Base-by-base conservation (phyloP, 2,888 invertebrate genomes). In the Drosophila putrida region DNA sequence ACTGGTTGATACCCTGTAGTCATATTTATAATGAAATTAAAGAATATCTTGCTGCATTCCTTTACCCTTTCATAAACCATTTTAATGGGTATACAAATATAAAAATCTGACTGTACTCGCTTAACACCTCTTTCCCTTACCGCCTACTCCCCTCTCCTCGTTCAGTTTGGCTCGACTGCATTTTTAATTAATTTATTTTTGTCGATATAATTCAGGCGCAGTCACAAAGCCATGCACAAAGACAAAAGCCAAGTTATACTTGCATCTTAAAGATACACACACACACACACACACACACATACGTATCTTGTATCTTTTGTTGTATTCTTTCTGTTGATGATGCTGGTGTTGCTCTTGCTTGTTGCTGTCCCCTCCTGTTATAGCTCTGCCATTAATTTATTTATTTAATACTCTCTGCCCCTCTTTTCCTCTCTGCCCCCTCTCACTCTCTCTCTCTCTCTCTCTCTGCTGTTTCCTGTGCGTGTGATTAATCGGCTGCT, bases 141-240 rank as follows among this genome's bases (percentile, higher is more conserved):
- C 15, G 0, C 41, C 5, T 11, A 0, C 9, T 6, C 43, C 27
- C 11, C 33, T 51, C 38, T 46, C 31, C 10, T 33, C 54, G 31
- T 46, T 31, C 49, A 33, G 31, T 41, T 41, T 44, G 54, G 71
- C 66, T 66, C 61, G 86, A 70, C 70, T 82, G 82, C 76, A 83
- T 86, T 84, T 84, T 84, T 84, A 89, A 84, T 84, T 84, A 89
- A 86, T 86, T 86, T 86, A 86, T 86, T 86, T 89, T 80, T 78
- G 85, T 79, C 85, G 85, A 85, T 85, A 77, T 87, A 71, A 84
- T 82, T 69, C 60, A 68, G 66, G 20, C 50, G 62, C 47, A 80
- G 63, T 77, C 81, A 73, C 78, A 75, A 75, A 78, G 75, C 65
- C 78, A 58, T 60, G 81, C 87, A 84, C 87, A 82, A 82, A 83